phyloP scores from a whole-genome alignment of 1,140 invertebrate genomes.

The Antheraea mylitta region DNA sequence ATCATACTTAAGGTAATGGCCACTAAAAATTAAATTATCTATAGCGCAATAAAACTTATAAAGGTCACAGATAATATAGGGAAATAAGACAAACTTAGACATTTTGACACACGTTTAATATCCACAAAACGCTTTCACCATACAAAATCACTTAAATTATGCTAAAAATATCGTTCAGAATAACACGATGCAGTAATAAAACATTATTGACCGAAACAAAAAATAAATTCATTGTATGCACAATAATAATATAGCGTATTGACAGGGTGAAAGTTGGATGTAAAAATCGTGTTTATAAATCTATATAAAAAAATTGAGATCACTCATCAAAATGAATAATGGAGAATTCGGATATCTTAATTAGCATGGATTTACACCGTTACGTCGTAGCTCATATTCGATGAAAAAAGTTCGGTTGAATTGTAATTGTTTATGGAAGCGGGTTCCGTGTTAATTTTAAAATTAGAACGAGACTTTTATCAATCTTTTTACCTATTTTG shows the following conservation, averaged over 20 bases:
- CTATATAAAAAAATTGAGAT: conserved; percentile 31
- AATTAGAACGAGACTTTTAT: too few relatives aligned
- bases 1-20: not conserved
- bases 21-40: not conserved
- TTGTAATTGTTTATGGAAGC: not conserved
- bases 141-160: conserved; percentile 26
- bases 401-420: conserved; percentile 2
- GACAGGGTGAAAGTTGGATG: conserved; percentile 29
- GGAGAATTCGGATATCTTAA: conserved; percentile 42
- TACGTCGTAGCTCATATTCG: conserved; percentile 22
- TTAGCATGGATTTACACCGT: conserved; percentile 54
- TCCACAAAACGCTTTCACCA: conserved; percentile 26
- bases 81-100: not conserved
- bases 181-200: conserved; percentile 49
- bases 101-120: not conserved
- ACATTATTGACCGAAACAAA: conserved; percentile 29
- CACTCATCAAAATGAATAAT: conserved; percentile 35
- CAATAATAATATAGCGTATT: conserved; percentile 20
- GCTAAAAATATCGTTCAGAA: conserved; percentile 24
- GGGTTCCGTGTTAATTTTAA: conserved; percentile 4
- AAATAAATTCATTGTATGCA: conserved; percentile 22
- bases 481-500: too few relatives aligned
- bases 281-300: conserved; percentile 26
- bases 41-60: not conserved
- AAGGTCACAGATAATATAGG: not conserved